Percentiles rank a stretch among this genome's conserved stretches.
phyloP scores from a whole-genome alignment of 30 jellyfish, hydroid and myxozoan genomes.

The Hydractinia echinata region DNA sequence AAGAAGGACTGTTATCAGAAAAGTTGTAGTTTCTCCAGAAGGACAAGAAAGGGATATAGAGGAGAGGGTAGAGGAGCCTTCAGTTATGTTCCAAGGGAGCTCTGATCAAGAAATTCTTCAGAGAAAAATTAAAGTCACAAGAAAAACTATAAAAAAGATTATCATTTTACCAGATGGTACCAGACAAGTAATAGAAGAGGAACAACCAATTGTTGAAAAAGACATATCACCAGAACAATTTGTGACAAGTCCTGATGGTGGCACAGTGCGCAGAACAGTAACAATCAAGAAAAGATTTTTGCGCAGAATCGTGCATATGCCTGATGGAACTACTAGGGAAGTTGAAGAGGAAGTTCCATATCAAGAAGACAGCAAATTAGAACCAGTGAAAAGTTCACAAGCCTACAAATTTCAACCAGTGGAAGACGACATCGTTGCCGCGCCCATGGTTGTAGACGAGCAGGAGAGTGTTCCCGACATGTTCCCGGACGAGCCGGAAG shows the following conservation, averaged over 20 bases:
- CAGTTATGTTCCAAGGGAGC: slow-evolving; percentile 9
- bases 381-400: neutral
- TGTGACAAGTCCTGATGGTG: slow-evolving; percentile 1
- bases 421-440: slow-evolving; percentile 16
- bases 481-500: slow-evolving; percentile 22
- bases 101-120: slow-evolving; percentile 25
- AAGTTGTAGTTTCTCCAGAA: slow-evolving; percentile 51
- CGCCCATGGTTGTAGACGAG: slow-evolving; percentile 21
- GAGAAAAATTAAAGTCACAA: slow-evolving; percentile 4
- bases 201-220: neutral
- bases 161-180: slow-evolving; percentile 48
- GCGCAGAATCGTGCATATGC: slow-evolving; percentile 46
- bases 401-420: slow-evolving; percentile 1
- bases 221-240: slow-evolving; percentile 17
- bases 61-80: slow-evolving; percentile 34
- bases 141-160: slow-evolving; percentile 8
- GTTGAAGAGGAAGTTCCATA: slow-evolving; percentile 28
- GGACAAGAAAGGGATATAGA: slow-evolving; percentile 38
- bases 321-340: slow-evolving; percentile 49
- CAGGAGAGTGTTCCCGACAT: slow-evolving; percentile 18
- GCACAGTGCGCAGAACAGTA: slow-evolving; percentile 34
- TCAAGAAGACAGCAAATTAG: neutral
- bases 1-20: slow-evolving; percentile 56
- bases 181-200: slow-evolving; percentile 20
- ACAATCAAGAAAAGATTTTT: slow-evolving; percentile 50